These are phyloP conservation scores for Drosophila nigritarsus DNA, from an alignment of 2,888 invertebrate genomes.

Conservation along the genomic window DNA sequence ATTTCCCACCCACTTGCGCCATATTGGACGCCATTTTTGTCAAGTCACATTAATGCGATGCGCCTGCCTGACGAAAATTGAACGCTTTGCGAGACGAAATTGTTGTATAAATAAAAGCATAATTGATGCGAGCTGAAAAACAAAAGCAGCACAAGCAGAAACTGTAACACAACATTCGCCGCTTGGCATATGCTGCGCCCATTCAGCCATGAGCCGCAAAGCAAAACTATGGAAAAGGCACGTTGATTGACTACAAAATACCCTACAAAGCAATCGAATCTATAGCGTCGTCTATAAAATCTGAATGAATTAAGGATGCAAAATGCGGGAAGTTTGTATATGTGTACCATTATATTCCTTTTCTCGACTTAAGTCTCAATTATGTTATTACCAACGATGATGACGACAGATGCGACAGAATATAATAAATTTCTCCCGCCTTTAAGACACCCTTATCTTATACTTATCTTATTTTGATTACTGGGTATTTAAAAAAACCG, in stretches of 20 bases:
- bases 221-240: conserved; percentile 42
- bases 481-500: conserved; percentile 29
- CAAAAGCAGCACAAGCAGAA: conserved; percentile 41
- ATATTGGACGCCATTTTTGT: conserved; percentile 83
- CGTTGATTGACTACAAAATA: conserved; percentile 13
- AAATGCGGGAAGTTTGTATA: too few species aligned
- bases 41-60: conserved; percentile 82
- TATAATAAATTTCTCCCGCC: background rate
- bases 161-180: conserved; percentile 54
- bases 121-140: conserved; percentile 70
- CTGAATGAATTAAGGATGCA: background rate
- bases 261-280: conserved; percentile 6
- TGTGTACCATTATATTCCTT: background rate
- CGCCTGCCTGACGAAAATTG: conserved; percentile 79
- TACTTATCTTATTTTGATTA: conserved; percentile 2
- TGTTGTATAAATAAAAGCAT: conserved; percentile 81
- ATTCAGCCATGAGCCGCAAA: conserved; percentile 73
- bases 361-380: background rate
- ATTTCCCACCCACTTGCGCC: conserved; percentile 56
- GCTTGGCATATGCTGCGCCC: conserved; percentile 74
- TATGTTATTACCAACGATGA: background rate
- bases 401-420: background rate
- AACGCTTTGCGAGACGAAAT: conserved; percentile 66
- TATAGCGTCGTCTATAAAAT: background rate
- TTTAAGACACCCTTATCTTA: conserved; percentile 18